Evolutionary conservation across 2,113 vertebrate species (phyloP), one percentile per base, ranked within the genome.

Genomic region (Planiliza haematocheilus): DNA sequence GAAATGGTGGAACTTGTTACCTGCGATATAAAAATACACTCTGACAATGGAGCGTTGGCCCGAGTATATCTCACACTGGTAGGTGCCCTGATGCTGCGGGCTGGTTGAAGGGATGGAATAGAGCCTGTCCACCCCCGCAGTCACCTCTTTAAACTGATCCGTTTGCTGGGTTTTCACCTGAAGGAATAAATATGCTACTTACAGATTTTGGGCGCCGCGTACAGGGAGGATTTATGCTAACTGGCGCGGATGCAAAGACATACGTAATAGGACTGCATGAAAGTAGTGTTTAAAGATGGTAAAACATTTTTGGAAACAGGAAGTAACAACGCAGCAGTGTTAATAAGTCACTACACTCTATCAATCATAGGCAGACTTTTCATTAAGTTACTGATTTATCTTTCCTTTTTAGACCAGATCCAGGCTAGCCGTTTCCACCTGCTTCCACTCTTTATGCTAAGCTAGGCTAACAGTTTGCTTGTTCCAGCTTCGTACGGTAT

Each of bases 1-100:
- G 10, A 43, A n/a, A 7, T 13, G 9, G 7, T 6, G 48, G 10
- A 14, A 74, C n/a, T 36, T 30, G 17, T 74, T 83, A 91, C 88
- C 89, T 79, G 69, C 64, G 52, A 95, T 75, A 76, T 87, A 82
- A 76, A 48, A 92, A 88, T 93, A 94, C 4, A 92, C 71, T 39
- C 93, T 81, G 58, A 90, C 81, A 9, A 94, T 70, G 52, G 93
- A 92, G 37, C 46, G 68, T 11, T 70, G 51, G 20, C 60, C 67
- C 4, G 90, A 89, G 75, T 86, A 91, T 68, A 95, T 88, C 85
- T 94, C 93, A 84, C 93, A 95, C 88, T 91, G 91, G 88, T 93
- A 94, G 38, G 91, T 94, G 37, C 93, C 93, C n/a, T 89, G 61
- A 68, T 95, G 90, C 37, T 86, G 67, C 11, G n/a, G 7, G 4